phyloP scores from a whole-genome alignment of 2,888 invertebrate species.

The Chymomyza caudatula region DNA sequence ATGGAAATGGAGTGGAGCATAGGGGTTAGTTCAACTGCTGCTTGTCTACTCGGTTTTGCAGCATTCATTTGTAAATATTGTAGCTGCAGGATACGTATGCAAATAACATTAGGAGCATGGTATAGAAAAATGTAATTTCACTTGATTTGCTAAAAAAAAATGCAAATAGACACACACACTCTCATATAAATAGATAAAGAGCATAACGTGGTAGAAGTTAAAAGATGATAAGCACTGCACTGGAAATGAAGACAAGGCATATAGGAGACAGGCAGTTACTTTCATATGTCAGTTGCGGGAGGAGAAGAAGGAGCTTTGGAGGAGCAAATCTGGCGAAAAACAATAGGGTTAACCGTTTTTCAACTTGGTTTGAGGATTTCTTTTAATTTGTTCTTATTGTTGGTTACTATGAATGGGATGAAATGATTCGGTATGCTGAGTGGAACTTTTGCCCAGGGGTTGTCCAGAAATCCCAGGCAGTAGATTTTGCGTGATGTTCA shows the following conservation, averaged over 20 bases:
- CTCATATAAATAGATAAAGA: too few species aligned
- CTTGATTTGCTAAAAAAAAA: conserved; percentile 68
- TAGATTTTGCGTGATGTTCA: too few species aligned
- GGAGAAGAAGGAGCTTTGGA: too few species aligned
- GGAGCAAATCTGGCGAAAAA: too few species aligned
- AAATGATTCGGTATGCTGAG: too few species aligned
- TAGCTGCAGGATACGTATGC: conserved; percentile 69
- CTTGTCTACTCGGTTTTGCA: conserved; percentile 17
- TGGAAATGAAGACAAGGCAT: conserved; percentile 29
- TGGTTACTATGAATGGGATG: too few species aligned
- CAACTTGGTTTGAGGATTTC: too few species aligned
- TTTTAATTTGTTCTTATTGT: too few species aligned
- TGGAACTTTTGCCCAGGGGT: too few species aligned
- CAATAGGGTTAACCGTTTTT: not conserved
- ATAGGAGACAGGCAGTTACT: conserved; percentile 47
- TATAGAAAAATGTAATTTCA: conserved; percentile 71
- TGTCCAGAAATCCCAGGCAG: too few species aligned
- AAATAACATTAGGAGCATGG: conserved; percentile 67
- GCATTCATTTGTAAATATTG: conserved; percentile 68
- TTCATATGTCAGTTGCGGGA: conserved; percentile 40
- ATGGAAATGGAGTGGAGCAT: not conserved
- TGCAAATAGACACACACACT: too few species aligned
- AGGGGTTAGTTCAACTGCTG: conserved; percentile 7
- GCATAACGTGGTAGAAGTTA: conserved; percentile 47
- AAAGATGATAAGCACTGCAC: conserved; percentile 54